Evolutionary conservation across 1,140 invertebrate species (phyloP).

Genomic region (Drosophila persimilis): DNA sequence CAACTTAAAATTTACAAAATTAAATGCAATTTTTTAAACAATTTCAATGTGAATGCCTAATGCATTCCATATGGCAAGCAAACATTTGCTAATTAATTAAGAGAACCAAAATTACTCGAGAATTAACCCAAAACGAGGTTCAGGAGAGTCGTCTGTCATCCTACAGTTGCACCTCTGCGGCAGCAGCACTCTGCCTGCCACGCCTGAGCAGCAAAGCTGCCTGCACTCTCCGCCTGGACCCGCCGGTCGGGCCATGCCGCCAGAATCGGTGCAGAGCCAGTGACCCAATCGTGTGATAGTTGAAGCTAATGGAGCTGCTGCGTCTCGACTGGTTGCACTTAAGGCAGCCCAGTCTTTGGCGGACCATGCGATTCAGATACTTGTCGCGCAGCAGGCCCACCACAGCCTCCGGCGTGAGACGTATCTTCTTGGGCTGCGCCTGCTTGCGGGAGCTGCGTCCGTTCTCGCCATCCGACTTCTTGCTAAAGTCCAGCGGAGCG

Average conservation of each 20-base stretch:
- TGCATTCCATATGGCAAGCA: constrained; percentile 69
- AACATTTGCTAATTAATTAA: constrained; percentile 57
- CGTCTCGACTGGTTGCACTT: constrained; percentile 48
- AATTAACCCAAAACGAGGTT: not conserved
- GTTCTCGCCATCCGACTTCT: constrained; percentile 57
- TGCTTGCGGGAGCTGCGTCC: constrained; percentile 77
- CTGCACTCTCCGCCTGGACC: constrained; percentile 44
- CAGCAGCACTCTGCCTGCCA: constrained; percentile 14
- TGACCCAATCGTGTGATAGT: constrained; percentile 83
- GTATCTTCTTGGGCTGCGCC: constrained; percentile 82
- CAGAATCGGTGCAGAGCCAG: constrained; percentile 83
- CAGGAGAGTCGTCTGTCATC: constrained; percentile 16
- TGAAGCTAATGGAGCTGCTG: constrained; percentile 66
- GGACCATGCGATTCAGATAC: constrained; percentile 75
- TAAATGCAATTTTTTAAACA: constrained; percentile 61
- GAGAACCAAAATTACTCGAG: constrained; percentile 30
- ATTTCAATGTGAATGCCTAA: constrained; percentile 63
- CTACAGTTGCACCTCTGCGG: constrained; percentile 15
- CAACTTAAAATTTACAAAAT: constrained; percentile 83
- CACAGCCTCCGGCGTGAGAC: constrained; percentile 65
- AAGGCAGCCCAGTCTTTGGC: constrained; percentile 61
- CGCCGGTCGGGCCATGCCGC: constrained; percentile 72
- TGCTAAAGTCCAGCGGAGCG: constrained; percentile 75
- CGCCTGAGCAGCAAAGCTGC: constrained; percentile 55
- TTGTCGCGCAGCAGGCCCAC: constrained; percentile 75